Base-by-base conservation (phyloP, 2,888 invertebrate genomes). In the Amorpha juglandis region DNA sequence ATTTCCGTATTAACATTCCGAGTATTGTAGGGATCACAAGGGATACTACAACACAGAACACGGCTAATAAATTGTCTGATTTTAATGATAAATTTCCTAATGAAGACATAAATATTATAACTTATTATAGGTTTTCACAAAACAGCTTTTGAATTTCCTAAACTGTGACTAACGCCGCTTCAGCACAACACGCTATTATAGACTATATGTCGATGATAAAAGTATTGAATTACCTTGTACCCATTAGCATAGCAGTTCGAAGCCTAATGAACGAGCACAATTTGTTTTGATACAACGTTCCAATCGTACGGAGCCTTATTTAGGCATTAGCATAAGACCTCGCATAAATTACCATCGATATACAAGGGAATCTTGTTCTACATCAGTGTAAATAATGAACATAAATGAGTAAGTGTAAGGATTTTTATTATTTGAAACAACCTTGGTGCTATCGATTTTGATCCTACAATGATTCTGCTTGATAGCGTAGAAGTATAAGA, bases 281-380 rank as follows among this genome's bases (percentile, higher is more conserved):
- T 58, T 58, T 58, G 58, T 58, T 58, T 58, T 58, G 58, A 42
- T 58, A 58, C 55, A 55, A 55, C 38, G 58, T 58, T 42, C 58
- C 58, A 42, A 58, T 58, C 42, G 42, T 42, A 6, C 19, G 42
- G 19, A 58, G 42, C 58, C 58, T 58, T 58, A 58, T 58, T 58
- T 42, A 58, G 58, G 42, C 58, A 58, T 58, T 58, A 58, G 38
- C 58, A 58, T 42, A 42, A 58, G 19, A 35, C 38, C 58, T 58
- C 19, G 58, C 19, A 42, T 58, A 58, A 11, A 58, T 42, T 42
- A 58, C 58, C 38, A 58, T 42, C 42, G 35, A 33, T 53, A 8
- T n/a, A n/a, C 35, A 19, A 16, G 9, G 19, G 19, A 58, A 58
- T 42, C 19, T 38, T 42, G 19, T 58, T 19, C 42, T 58, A 19